Evolutionary conservation across 2,888 invertebrate species (phyloP), one percentile per base, ranked within the genome.

Genomic region (Gasteruption jaculator): DNA sequence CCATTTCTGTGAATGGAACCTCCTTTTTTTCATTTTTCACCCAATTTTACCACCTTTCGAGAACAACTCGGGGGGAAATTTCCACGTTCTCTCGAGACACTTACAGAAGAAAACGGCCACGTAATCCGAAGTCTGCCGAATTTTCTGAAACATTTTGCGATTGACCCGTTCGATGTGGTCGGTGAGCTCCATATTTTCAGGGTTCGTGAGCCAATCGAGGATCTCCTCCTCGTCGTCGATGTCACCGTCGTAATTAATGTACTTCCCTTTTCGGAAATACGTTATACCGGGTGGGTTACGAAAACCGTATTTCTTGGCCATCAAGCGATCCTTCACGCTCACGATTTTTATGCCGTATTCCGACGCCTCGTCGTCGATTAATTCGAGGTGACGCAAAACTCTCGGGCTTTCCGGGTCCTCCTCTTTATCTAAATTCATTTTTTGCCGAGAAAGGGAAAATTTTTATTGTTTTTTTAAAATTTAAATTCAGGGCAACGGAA

Each of bases 71-170:
- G n/a, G n/a, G n/a, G n/a, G n/a, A n/a, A n/a, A n/a, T n/a, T n/a
- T n/a, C n/a, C n/a, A n/a, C n/a, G n/a, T n/a, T n/a, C n/a, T n/a
- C n/a, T n/a, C n/a, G n/a, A n/a, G n/a, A n/a, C n/a, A 81, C 88
- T 85, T 77, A 92, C 92, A 93, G 79, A 93, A 89, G 73, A 92
- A 90, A 38, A 91, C 91, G 5, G 92, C 92, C 19, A 92, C 81
- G 65, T 91, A 91, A 64, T 92, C 91, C 0, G 91, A 89, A 20
- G 86, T 82, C 63, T 90, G 87, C 30, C 89, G 77, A 58, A 93
- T 88, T 71, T 92, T 90, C 48, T 90, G 86, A 63, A 93, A 91
- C 93, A 93, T 93, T 73, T 92, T 91, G 41, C 80, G 77, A 66
- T 93, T 93, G 10, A 93, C 91, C 64, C 86, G 81, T 69, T 93